phyloP scores from a whole-genome alignment of 2,888 invertebrate species.

The Bedellia somnulentella region DNA sequence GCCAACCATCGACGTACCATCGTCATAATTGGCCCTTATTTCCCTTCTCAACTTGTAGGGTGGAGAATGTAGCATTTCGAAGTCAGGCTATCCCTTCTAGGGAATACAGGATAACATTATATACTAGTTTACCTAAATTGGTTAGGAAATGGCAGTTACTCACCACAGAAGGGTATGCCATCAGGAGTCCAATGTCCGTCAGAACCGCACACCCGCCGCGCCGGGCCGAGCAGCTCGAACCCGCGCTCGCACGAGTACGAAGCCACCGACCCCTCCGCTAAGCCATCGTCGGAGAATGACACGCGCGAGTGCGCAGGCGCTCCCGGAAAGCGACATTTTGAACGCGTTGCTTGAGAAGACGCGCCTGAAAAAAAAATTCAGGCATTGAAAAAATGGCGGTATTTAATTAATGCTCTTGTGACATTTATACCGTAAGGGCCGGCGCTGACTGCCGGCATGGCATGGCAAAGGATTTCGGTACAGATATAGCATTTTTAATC shows the following conservation, averaged over 20 bases:
- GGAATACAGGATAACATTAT: too few species aligned
- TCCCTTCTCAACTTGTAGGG: too few species aligned
- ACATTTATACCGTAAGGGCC: neutral
- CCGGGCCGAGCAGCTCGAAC: slow-evolving; percentile 88
- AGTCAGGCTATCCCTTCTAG: too few species aligned
- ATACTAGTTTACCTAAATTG: neutral
- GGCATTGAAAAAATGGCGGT: neutral
- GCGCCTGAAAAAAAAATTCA: slow-evolving; percentile 17
- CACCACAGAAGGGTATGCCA: slow-evolving; percentile 93
- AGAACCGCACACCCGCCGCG: slow-evolving; percentile 71
- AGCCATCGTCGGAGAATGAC: slow-evolving; percentile 69
- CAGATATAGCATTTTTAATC: too few species aligned
- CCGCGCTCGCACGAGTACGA: slow-evolving; percentile 86
- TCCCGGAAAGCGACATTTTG: slow-evolving; percentile 81
- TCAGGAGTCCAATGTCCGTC: slow-evolving; percentile 83
- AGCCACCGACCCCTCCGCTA: slow-evolving; percentile 68
- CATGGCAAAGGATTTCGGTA: too few species aligned
- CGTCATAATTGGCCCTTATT: too few species aligned
- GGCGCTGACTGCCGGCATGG: neutral
- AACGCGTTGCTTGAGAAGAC: slow-evolving; percentile 13
- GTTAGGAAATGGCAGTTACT: slow-evolving; percentile 44
- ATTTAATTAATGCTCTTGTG: neutral
- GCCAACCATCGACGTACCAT: too few species aligned
- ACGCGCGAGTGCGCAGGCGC: slow-evolving; percentile 86
- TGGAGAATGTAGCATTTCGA: too few species aligned